A percentile compares a stretch with the other conserved stretches of the same genome.
Evolutionary conservation across 1,140 invertebrate genomes (phyloP).

Genomic region (Bradysia coprophila): DNA sequence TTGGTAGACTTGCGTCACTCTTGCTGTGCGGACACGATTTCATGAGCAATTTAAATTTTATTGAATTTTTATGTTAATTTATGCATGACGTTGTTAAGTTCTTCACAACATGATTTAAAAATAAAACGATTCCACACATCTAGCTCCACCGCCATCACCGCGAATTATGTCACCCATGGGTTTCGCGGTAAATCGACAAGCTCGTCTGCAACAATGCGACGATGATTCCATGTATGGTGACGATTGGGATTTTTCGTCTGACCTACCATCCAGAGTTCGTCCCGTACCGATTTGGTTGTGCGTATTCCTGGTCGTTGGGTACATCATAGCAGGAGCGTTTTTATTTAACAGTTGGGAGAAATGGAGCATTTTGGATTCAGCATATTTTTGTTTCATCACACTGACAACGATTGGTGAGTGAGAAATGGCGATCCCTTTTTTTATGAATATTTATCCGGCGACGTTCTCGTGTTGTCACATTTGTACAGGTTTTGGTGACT

Average conservation of each 20-base stretch:
- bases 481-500: constrained; percentile 64
- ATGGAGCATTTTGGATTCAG: constrained; percentile 78
- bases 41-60: too few species aligned
- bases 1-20: too few species aligned
- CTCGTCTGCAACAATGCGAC: constrained; percentile 12
- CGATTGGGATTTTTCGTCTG: constrained; percentile 26
- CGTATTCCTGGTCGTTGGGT: constrained; percentile 71
- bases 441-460: too few species aligned
- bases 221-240: constrained; percentile 29
- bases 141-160: constrained; percentile 26
- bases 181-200: constrained; percentile 36
- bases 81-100: too few species aligned
- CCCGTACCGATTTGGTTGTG: constrained; percentile 85
- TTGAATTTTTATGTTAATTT: too few species aligned
- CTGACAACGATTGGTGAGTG: constrained; percentile 71
- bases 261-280: constrained; percentile 17
- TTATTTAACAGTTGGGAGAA: constrained; percentile 73
- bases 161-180: constrained; percentile 49
- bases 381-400: constrained; percentile 93
- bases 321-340: constrained; percentile 72
- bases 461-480: constrained; percentile 4
- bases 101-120: too few species aligned
- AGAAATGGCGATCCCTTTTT: too few species aligned
- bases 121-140: too few species aligned
- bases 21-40: too few species aligned